A percentile compares a stretch with the other conserved stretches of the same genome.
phyloP scores from a whole-genome alignment of 1,140 invertebrate genomes.

The Dufourea novaeangliae region DNA sequence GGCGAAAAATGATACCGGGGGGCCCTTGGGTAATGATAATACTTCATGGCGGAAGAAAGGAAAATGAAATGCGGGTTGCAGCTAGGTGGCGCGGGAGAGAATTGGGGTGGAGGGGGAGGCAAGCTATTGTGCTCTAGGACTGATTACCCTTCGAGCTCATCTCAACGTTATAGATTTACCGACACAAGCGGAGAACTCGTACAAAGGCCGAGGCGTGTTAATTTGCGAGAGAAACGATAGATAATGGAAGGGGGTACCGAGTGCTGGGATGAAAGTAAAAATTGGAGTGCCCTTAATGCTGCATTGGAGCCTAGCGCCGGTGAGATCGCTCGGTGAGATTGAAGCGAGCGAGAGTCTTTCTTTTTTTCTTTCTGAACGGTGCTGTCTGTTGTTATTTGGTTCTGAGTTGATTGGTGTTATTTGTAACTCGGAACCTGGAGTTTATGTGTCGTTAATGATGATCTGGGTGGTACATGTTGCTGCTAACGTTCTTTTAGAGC shows the following conservation, averaged over 20 bases:
- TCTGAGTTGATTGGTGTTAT: too few relatives aligned
- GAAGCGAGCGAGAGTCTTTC: too few relatives aligned
- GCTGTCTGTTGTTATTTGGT: too few relatives aligned
- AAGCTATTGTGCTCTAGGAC: conserved; percentile 54
- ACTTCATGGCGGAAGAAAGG: conserved; percentile 52
- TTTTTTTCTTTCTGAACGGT: too few relatives aligned
- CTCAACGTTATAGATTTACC: conserved; percentile 44
- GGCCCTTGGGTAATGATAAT: conserved; percentile 56
- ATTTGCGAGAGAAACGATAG: conserved; percentile 38
- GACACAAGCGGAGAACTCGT: conserved; percentile 16
- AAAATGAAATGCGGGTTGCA: conserved; percentile 54
- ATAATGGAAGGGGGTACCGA: background rate
- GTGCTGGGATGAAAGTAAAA: conserved; percentile 7
- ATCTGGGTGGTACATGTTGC: too few relatives aligned
- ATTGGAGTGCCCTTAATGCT: conserved; percentile 10
- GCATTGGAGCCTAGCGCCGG: background rate
- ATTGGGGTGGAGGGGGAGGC: background rate
- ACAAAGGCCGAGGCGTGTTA: conserved; percentile 35
- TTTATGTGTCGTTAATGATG: too few relatives aligned
- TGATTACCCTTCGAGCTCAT: conserved; percentile 42
- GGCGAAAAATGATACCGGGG: conserved; percentile 56
- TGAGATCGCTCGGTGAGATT: too few relatives aligned
- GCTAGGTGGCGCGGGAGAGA: background rate
- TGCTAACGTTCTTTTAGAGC: too few relatives aligned
- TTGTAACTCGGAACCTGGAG: too few relatives aligned